A percentile compares a stretch with the other conserved stretches of the same genome.
Conservation (phyloP, 2,113 vertebrate genomes). For the Tichodroma muraria region DNA sequence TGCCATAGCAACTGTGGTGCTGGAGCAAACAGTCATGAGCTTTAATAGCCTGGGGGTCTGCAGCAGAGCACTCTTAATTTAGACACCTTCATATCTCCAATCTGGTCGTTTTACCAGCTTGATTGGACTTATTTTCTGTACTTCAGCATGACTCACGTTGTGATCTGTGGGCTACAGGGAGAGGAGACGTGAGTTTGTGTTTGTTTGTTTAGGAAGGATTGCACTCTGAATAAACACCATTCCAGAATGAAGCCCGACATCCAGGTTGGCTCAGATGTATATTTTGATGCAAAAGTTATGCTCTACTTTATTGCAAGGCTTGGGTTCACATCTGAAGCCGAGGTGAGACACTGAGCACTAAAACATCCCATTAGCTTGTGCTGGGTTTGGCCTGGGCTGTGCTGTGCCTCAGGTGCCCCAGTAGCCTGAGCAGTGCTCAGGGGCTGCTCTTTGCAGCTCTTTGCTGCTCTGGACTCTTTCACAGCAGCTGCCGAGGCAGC, state of each 20-base stretch:
- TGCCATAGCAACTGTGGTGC: background rate
- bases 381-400: background rate
- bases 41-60: background rate
- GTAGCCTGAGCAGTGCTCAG: background rate
- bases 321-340: background rate
- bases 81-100: background rate
- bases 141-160: background rate
- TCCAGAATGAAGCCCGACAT: background rate
- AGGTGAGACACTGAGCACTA: background rate
- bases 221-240: background rate
- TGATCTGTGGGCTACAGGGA: background rate
- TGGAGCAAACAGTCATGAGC: background rate
- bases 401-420: background rate
- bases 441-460: background rate
- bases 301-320: background rate
- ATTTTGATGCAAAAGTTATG: background rate
- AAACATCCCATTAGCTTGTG: background rate
- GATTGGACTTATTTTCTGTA: background rate
- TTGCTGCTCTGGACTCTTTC: background rate
- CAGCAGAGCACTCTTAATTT: background rate
- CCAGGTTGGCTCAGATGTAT: background rate
- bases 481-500: background rate
- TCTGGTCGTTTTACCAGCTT: background rate
- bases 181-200: background rate
- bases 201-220: background rate